Evolutionary conservation across 2,113 vertebrate species (phyloP), one percentile per base, ranked within the genome.

Genomic region (Chascanopsetta lugubris): DNA sequence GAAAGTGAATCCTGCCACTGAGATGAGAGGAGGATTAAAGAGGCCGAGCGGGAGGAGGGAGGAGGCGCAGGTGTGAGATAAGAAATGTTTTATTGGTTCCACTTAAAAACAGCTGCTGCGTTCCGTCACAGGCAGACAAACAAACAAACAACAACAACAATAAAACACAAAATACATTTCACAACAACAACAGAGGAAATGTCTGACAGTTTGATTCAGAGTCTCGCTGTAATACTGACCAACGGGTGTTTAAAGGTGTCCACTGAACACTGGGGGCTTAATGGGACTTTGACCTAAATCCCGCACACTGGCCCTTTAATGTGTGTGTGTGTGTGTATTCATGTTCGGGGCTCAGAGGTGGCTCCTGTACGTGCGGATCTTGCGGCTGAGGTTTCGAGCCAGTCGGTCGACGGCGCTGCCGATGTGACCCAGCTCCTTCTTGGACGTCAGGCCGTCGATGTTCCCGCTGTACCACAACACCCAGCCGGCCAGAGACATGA

Each of bases 381-480:
- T 92, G 61, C 86, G 88, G 77, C 92, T 93, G 47, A 93, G 89
- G 26, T 50, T 92, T 22, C 90, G 90, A 0, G 92, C 92, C 29
- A 93, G 61, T 0, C 85, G 84, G 71, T 93, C 92, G 11, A 93
- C 89, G 0, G 87, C 88, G 18, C 69, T 87, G 82, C 88, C 38
- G 48, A 92, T 89, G 68, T 92, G 87, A 21, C 90, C 88, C 36
- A 89, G 62, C 60, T 93, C 91, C 61, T 87, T 91, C 20, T 38
- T 68, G 2, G 74, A 15, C 0, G 78, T 67, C 69, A 92, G 84
- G 10, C 90, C 92, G n/a, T 96, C 94, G 47, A 96, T 94, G 89
- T 97, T 97, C 10, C 95, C 95, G 0, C 93, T 96, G 91, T 97
- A 97, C 95, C 95, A 97, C 86, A 95, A 75, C 38, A 96, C 94